phyloP scores from a whole-genome alignment of 2,797 vertebrate species.

The Rallus crepitans region DNA sequence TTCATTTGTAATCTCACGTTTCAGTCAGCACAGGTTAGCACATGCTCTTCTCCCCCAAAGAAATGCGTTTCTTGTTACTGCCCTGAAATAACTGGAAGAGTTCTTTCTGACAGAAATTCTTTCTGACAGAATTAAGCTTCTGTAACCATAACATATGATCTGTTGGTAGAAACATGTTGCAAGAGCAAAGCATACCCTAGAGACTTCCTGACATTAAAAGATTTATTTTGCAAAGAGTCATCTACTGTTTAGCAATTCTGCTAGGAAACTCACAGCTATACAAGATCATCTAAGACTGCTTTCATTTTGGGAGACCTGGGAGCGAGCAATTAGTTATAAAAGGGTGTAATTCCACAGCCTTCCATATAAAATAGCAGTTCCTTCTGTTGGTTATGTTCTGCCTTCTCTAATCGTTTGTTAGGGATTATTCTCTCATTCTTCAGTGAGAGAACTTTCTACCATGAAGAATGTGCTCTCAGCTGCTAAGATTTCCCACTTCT shows the following conservation, averaged over 20 bases:
- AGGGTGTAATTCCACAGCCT: not conserved
- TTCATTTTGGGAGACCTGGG: not conserved
- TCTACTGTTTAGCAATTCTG: not conserved
- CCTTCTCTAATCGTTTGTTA: not conserved
- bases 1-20: not conserved
- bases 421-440: not conserved
- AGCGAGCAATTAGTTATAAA: not conserved
- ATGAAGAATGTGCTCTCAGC: not conserved
- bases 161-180: not conserved
- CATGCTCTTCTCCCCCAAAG: accelerated
- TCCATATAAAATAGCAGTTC: not conserved
- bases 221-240: not conserved
- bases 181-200: not conserved
- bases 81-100: not conserved
- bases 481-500: not conserved
- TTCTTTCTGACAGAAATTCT: not conserved
- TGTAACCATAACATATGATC: not conserved
- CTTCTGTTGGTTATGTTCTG: not conserved
- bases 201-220: not conserved
- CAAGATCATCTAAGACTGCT: not conserved
- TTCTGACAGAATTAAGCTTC: not conserved
- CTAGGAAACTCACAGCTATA: not conserved
- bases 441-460: not conserved
- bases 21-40: not conserved
- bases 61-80: not conserved